Base-by-base conservation (phyloP, 2,797 vertebrate genomes). In the Gobionotothen gibberifrons region DNA sequence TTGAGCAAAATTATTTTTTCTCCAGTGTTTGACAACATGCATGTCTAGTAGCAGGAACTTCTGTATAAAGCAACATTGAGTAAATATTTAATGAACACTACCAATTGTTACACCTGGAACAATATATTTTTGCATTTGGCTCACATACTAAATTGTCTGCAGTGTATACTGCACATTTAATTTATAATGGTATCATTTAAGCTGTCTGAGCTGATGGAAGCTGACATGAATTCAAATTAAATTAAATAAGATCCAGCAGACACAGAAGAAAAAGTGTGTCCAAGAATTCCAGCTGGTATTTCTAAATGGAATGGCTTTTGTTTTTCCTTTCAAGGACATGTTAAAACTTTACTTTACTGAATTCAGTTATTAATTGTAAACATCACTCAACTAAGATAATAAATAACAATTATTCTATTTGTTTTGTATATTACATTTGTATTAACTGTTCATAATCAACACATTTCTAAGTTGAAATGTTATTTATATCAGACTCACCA, bases 201-300 rank as follows among this genome's bases (percentile, higher is more conserved):
- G 5, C 39, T 36, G 6, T 39, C 8, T 39, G 12, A 55, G 47
- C 9, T 61, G 32, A 43, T 36, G 10, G 36, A 56, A 61, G 21
- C 42, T 17, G 49, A 46, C 3, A 19, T n/a, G 29, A 2, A 43
- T 66, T 58, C 6, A 51, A 21, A 44, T 48, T 15, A 12, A 26
- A 48, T 26, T 5, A n/a, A 48, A 54, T 36, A 5, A 57, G 44
- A 56, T 51, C 6, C 3, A 19, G 42, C 22, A 14, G 15, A 63
- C 51, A 48, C 43, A 42, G 19, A 40, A 48, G n/a, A 54, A 59
- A 54, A 11, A 17, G 11, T 65, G 19, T 59, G 26, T 66, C 19
- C 44, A 47, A 54, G 9, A 10, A 10, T 26, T 61, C 17, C 39
- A 61, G 51, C 19, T 63, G 39, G 57, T 53, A 21, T 52, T n/a